Evolutionary conservation across 2,113 vertebrate species (phyloP), one percentile per base, ranked within the genome.

Genomic region (Macquaria australasica): DNA sequence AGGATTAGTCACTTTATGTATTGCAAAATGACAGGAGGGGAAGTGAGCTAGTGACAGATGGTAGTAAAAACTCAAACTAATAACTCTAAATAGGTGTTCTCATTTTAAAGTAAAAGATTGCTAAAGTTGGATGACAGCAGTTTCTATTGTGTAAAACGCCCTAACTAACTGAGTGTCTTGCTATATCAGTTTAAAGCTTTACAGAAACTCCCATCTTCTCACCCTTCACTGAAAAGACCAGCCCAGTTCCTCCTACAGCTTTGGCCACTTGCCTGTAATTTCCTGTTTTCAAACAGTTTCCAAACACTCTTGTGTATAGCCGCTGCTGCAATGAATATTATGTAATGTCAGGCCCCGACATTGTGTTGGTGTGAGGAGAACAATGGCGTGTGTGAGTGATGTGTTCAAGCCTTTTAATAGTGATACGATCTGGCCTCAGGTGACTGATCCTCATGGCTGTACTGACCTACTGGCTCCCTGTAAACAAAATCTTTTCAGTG

Each of bases 271-370:
- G 79, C 66, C 70, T 90, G 87, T 82, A 89, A 91, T 92, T 94
- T 95, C 93, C 94, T 93, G 91, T 94, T 94, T 91, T 81, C n/a
- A 39, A 69, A 81, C 80, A 3, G 71, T 92, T 91, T 93, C 87
- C 50, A 87, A 85, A 78, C 43, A 1, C 71, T 85, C 56, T 56
- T 86, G 76, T 72, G 82, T 62, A 9, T 20, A 34, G 63, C 43
- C 20, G 37, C 84, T 64, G 81, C 79, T 70, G 81, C 71, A 89
- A 80, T 72, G 59, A 45, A 8, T 31, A 12, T 92, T 88, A 70
- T 31, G 66, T 77, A 91, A 92, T 37, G 8, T 3, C 45, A 39
- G 6, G 4, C 12, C 21, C n/a, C 1, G 25, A 34, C 41, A 48
- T 76, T 60, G 76, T 80, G 69, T 41, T 43, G 28, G 21, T 69